These are phyloP conservation scores for Phasia obesa DNA, from an alignment of 2,888 invertebrate species.

Conservation along the genomic window DNA sequence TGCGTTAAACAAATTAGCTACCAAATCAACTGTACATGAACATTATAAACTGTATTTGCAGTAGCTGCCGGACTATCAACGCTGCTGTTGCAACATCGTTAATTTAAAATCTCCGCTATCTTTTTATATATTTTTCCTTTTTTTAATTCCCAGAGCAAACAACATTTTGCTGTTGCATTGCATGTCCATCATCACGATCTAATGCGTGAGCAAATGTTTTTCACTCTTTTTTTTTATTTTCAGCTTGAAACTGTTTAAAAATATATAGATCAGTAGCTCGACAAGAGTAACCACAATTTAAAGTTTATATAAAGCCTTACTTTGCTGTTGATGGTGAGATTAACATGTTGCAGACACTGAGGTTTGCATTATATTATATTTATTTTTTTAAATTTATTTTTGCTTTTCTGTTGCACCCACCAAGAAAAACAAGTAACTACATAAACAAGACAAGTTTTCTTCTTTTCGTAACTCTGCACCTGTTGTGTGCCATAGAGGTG, in stretches of 20 bases:
- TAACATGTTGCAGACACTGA: slow-evolving; percentile 60
- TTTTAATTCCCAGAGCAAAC: slow-evolving; percentile 16
- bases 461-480: slow-evolving; percentile 54
- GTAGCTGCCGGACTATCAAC: slow-evolving; percentile 33
- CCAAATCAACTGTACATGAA: slow-evolving; percentile 40
- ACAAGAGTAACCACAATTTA: slow-evolving; percentile 47
- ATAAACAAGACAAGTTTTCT: slow-evolving; percentile 45
- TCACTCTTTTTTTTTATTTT: background rate
- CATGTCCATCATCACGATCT: slow-evolving; percentile 66
- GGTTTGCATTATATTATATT: background rate
- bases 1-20: slow-evolving; percentile 56
- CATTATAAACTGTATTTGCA: slow-evolving; percentile 34
- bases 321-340: slow-evolving; percentile 48
- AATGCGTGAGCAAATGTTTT: slow-evolving; percentile 67
- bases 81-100: slow-evolving; percentile 42
- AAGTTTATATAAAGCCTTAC: slow-evolving; percentile 33
- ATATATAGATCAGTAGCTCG: slow-evolving; percentile 66
- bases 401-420: slow-evolving; percentile 44
- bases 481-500: slow-evolving; percentile 41
- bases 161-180: slow-evolving; percentile 41
- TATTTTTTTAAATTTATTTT: background rate
- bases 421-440: slow-evolving; percentile 34
- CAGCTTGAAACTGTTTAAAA: slow-evolving; percentile 48
- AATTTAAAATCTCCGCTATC: slow-evolving; percentile 51
- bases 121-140: background rate